Evolutionary conservation across 2,113 vertebrate genomes (phyloP), one percentile per base, ranked within the genome.

Genomic region (Chaetops frenatus): DNA sequence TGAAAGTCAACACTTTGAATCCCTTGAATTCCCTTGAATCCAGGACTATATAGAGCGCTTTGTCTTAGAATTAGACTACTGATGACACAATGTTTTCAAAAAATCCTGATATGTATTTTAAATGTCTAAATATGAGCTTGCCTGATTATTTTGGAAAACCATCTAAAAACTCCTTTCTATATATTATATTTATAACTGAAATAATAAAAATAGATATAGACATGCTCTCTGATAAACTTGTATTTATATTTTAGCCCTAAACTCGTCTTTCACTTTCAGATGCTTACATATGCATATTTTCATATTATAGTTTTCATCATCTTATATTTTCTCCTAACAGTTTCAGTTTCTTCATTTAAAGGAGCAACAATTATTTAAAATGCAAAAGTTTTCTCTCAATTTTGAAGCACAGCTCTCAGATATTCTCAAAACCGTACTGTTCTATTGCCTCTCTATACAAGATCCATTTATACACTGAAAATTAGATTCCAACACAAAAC

Each of bases 401-500:
- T 88, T 83, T 83, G 56, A 93, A 93, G 47, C 24, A 88, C 31
- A 80, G 31, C 48, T 90, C 51, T 74, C 40, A 93, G 45, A 78
- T 64, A 88, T 22, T 71, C 50, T 94, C 74, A 61, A 88, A 95
- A 85, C 11, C 66, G n/a, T 36, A 66, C 33, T 62, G 48, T 83
- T 87, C 50, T 80, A 51, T 47, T 85, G 36, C 54, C 29, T 95
- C 62, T 94, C 81, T 80, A 58, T 77, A 66, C 15, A 90, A 88
- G 27, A 88, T 81, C 77, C 73, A 96, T 96, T 96, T 81, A 83
- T 91, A 94, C 22, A 92, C 36, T 7, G 12, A 92, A 93, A 95
- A 96, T 93, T 96, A 93, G 44, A 96, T 97, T 95, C 62, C 71
- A 92, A 50, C 47, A 87, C 38, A 69, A 94, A 94, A 54, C 44